Conservation (phyloP, 1,140 invertebrate genomes). For the Ceratina australensis region DNA sequence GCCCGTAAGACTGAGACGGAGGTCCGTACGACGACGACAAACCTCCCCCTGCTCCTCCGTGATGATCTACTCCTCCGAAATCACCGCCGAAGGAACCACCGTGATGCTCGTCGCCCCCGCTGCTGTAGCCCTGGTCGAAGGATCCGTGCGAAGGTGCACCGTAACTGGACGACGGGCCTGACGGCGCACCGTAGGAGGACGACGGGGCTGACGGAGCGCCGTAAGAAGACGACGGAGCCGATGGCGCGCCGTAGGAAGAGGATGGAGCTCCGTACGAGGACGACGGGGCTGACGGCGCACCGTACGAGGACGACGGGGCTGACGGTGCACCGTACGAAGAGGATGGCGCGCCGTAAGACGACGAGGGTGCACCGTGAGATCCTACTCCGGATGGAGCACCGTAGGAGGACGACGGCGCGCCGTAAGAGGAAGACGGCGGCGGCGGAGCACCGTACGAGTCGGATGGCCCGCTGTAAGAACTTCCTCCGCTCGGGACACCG, state of each 20-base stretch:
- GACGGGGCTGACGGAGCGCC: constrained; percentile 7
- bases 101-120: constrained; percentile 14
- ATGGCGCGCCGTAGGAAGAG: constrained; percentile 15
- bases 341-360: constrained; percentile 40
- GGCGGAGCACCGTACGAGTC: constrained; percentile 56
- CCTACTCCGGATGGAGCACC: constrained; percentile 27
- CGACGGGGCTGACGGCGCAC: constrained; percentile 27
- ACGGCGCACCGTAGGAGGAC: constrained; percentile 25
- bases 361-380: constrained; percentile 36
- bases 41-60: constrained; percentile 20
- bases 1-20: constrained; percentile 39
- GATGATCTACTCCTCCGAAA: constrained; percentile 27
- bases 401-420: constrained; percentile 49
- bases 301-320: constrained; percentile 32
- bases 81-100: not conserved
- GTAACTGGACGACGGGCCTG: not conserved
- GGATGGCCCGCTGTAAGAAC: constrained; percentile 53
- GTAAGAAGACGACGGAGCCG: constrained; percentile 34
- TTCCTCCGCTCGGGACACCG: constrained; percentile 43
- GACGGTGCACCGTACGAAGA: constrained; percentile 29
- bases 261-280: constrained; percentile 45
- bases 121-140: not conserved
- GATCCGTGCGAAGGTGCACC: constrained; percentile 29
- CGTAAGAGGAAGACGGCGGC: constrained; percentile 49
- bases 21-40: constrained; percentile 35